phyloP scores from a whole-genome alignment of 2,113 vertebrate genomes.

The Aphyosemion australe region DNA sequence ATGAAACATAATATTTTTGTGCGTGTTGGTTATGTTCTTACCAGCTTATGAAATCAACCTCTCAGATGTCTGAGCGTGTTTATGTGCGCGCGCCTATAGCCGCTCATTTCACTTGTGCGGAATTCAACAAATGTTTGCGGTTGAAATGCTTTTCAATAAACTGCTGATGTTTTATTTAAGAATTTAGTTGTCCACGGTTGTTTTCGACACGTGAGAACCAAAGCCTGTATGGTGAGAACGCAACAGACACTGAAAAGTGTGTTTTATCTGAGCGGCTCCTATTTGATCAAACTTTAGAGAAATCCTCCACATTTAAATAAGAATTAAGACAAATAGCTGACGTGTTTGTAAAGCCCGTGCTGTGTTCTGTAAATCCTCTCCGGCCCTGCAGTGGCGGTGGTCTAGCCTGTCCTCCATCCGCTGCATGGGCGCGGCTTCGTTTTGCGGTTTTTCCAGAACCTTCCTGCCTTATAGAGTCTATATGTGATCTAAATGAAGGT shows the following conservation, averaged over 20 bases:
- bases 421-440: slow-evolving; percentile 43
- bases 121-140: slow-evolving; percentile 12
- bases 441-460: slow-evolving; percentile 37
- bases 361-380: slow-evolving; percentile 36
- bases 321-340: neutral
- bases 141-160: neutral
- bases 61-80: neutral
- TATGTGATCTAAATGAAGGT: slow-evolving; percentile 33
- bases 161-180: neutral
- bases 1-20: neutral
- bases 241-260: no score
- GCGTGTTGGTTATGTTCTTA: neutral
- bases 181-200: neutral
- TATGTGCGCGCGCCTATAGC: neutral
- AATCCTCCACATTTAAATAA: neutral
- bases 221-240: no score
- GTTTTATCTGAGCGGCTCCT: no score
- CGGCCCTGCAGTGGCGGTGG: slow-evolving; percentile 19
- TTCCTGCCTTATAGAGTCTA: slow-evolving; percentile 15
- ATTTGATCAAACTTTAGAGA: no score
- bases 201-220: no score
- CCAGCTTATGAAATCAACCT: neutral
- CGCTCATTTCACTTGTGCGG: neutral
- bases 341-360: neutral
- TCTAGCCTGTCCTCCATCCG: slow-evolving; percentile 28